Evolutionary conservation across 2,888 invertebrate species (phyloP).

Genomic region (Pandemis corylana): DNA sequence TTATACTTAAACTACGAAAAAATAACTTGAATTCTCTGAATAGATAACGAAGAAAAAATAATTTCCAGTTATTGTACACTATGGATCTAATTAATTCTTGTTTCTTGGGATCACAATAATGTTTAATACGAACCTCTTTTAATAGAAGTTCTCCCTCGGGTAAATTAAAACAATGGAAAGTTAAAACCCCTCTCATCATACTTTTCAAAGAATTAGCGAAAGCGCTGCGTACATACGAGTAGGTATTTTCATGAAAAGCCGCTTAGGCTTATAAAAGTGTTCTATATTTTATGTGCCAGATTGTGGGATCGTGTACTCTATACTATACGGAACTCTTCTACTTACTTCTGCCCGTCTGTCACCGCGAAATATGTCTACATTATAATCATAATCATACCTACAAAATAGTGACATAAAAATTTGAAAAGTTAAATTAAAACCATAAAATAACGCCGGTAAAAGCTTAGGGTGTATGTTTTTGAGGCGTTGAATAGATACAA

Average conservation of each 20-base stretch:
- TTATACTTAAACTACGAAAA: neutral
- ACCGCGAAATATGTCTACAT: too few species aligned
- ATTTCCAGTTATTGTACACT: neutral
- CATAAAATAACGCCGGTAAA: too few species aligned
- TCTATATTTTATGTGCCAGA: neutral
- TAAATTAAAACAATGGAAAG: conserved; percentile 13
- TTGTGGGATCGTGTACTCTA: neutral
- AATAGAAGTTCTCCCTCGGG: conserved; percentile 3
- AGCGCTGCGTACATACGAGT: neutral
- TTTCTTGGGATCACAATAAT: neutral
- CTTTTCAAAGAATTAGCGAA: neutral
- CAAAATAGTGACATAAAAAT: too few species aligned
- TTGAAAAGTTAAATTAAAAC: too few species aligned
- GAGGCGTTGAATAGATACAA: too few species aligned
- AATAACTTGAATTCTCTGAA: neutral
- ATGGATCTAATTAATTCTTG: neutral
- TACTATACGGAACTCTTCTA: neutral
- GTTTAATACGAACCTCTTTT: neutral
- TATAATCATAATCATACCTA: too few species aligned
- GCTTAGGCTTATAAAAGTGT: conserved; percentile 7
- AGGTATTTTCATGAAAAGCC: conserved; percentile 5
- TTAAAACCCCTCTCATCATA: neutral
- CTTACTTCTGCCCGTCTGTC: too few species aligned
- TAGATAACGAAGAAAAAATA: neutral
- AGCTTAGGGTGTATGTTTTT: too few species aligned